Conservation (phyloP, 2,888 invertebrate genomes). For the Diaprepes abbreviatus region DNA sequence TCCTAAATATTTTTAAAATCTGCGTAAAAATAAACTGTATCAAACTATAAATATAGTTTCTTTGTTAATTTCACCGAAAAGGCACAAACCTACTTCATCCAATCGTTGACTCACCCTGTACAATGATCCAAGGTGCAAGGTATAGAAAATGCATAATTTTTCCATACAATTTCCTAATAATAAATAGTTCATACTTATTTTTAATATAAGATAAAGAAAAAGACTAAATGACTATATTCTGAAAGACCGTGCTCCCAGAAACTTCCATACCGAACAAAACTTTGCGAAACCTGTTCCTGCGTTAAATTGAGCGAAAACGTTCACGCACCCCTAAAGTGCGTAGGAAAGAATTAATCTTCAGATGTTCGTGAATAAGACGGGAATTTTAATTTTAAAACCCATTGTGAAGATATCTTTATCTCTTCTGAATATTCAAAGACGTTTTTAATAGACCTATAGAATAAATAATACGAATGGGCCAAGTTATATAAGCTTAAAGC, state of each 20-base stretch:
- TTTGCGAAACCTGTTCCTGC: background rate
- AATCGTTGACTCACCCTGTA: too few relatives aligned
- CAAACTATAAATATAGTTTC: too few relatives aligned
- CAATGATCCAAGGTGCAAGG: too few relatives aligned
- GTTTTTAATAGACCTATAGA: slow-evolving; percentile 8
- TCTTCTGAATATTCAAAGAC: slow-evolving; percentile 10
- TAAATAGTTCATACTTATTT: too few relatives aligned
- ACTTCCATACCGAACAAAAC: background rate
- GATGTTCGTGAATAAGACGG: slow-evolving; percentile 5
- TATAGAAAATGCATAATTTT: too few relatives aligned
- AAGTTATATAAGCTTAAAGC: slow-evolving; percentile 5
- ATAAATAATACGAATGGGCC: slow-evolving; percentile 10
- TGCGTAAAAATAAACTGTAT: too few relatives aligned
- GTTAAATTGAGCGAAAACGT: slow-evolving; percentile 7
- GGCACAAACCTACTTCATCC: too few relatives aligned
- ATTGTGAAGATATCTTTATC: slow-evolving; percentile 12
- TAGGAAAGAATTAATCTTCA: background rate
- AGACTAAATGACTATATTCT: too few relatives aligned
- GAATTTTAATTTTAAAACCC: slow-evolving; percentile 4
- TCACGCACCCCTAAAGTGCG: slow-evolving; percentile 15
- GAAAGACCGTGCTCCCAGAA: background rate
- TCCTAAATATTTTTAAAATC: too few relatives aligned
- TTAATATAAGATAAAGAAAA: too few relatives aligned
- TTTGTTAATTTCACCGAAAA: too few relatives aligned
- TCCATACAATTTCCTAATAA: too few relatives aligned